Base-by-base conservation (phyloP, 2,797 vertebrate species). In the Hybognathus amarus region DNA sequence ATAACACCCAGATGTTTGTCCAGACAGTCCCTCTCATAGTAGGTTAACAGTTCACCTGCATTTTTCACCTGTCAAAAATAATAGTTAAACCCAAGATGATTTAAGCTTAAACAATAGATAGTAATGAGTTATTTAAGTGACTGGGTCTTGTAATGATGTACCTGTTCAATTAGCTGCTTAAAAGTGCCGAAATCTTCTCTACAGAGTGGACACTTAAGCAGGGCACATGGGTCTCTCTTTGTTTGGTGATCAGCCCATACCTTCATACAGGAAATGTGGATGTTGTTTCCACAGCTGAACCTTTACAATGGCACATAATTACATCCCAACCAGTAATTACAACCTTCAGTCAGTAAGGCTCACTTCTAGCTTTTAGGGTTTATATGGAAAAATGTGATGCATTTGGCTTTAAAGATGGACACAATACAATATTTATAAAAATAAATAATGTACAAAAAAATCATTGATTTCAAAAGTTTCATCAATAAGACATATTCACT, bases 201-300 rank as follows among this genome's bases (percentile, higher is more conserved):
- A 85, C 94, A 93, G 40, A 96, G 90, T 12, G 94, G 95, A 54
- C 94, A 95, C 80, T 91, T 95, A 36, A 94, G 87, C 76, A 86
- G 89, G 42, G 80, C 85, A 1, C 84, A 82, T 5, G 56, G 71
- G 4, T 90, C 89, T 1, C 64, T 66, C 1, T 83, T 82, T 12
- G 64, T 80, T 85, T 95, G 93, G 84, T 94, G 89, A 45, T 93
- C 90, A 0, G 82, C 91, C 91, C 94, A 93, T 59, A 93, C 90
- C 79, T 94, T 94, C 93, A 94, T 91, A 88, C 95, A 95, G 59
- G 90, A 92, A 83, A 96, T 91, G 86, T 96, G 94, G 82, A 95
- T 10, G 0, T 88, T 95, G 87, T 95, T 96, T 81, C 92, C 94
- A 84, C 92, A 95, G 38, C 94, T 89, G 24, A 94, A 95, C 87